A percentile compares a stretch with the other conserved stretches of the same genome.
phyloP scores from a whole-genome alignment of 2,113 vertebrate species.

The Crotophaga sulcirostris region DNA sequence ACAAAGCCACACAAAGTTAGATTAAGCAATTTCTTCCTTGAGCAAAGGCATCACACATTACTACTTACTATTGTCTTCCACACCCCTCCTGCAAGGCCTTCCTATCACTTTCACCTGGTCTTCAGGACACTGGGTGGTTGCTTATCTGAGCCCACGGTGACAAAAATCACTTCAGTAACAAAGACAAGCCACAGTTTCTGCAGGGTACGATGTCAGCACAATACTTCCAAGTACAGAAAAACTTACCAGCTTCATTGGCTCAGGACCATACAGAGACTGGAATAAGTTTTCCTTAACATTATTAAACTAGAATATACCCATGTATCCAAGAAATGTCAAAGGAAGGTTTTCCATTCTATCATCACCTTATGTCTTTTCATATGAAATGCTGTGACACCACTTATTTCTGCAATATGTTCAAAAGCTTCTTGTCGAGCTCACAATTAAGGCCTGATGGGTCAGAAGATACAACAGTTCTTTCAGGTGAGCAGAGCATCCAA shows the following conservation, averaged over 20 bases:
- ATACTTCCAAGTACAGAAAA: background rate
- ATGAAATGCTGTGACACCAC: background rate
- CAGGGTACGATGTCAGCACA: fast-evolving
- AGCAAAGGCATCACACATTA: background rate
- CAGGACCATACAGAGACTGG: background rate
- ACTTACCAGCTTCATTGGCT: fast-evolving
- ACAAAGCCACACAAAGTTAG: fast-evolving
- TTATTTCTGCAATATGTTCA: background rate
- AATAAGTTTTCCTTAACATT: background rate
- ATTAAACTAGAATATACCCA: background rate
- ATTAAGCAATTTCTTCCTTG: background rate
- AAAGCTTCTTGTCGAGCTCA: background rate
- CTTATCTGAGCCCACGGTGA: background rate
- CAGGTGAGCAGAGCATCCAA: background rate
- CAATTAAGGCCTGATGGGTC: background rate
- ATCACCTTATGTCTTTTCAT: background rate
- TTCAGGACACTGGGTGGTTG: background rate
- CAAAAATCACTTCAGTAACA: background rate
- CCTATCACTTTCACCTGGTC: background rate
- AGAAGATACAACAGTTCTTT: background rate
- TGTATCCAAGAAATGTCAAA: background rate
- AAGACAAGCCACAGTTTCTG: background rate
- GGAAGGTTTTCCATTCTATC: fast-evolving
- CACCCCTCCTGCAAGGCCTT: background rate
- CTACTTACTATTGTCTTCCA: background rate